These are phyloP conservation scores for Salvelinus sp. DNA, from an alignment of 2,113 vertebrate genomes.

Conservation along the genomic window DNA sequence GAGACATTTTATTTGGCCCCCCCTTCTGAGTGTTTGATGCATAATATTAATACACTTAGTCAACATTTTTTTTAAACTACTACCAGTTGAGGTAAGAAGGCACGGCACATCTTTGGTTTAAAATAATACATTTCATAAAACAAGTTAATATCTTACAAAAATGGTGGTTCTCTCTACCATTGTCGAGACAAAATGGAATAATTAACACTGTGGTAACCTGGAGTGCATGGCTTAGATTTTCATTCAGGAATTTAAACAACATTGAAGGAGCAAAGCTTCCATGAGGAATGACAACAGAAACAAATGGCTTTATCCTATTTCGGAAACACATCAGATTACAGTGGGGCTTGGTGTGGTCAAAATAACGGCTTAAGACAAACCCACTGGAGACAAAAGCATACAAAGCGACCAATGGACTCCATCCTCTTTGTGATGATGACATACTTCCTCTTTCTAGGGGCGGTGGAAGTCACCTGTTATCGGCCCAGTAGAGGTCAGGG, in stretches of 20 bases:
- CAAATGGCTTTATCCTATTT: constrained; percentile 56
- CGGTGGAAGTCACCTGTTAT: constrained; percentile 72
- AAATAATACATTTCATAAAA: constrained; percentile 59
- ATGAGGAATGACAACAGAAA: constrained; percentile 35
- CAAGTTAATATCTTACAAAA: constrained; percentile 47
- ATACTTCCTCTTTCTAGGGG: constrained; percentile 64
- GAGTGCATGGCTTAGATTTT: constrained; percentile 62
- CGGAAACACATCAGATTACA: constrained; percentile 60
- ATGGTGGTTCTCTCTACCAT: constrained; percentile 49
- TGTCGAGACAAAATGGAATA: constrained; percentile 29
- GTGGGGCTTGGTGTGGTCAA: constrained; percentile 59
- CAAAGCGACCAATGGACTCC: constrained; percentile 46
- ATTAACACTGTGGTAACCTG: constrained; percentile 75
- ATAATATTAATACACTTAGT: constrained; percentile 64
- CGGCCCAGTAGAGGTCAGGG: constrained; percentile 63
- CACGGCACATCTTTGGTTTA: constrained; percentile 62
- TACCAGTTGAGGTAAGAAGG: constrained; percentile 65
- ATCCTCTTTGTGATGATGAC: constrained; percentile 59
- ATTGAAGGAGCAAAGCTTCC: constrained; percentile 39
- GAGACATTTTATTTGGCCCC: constrained; percentile 61
- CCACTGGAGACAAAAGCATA: constrained; percentile 30
- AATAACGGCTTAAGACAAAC: constrained; percentile 64
- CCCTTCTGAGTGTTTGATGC: constrained; percentile 44
- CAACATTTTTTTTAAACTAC: constrained; percentile 25
- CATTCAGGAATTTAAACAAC: constrained; percentile 17